Base-by-base conservation (phyloP, 2,888 invertebrate genomes). In the Drosophila fulvimacula region DNA sequence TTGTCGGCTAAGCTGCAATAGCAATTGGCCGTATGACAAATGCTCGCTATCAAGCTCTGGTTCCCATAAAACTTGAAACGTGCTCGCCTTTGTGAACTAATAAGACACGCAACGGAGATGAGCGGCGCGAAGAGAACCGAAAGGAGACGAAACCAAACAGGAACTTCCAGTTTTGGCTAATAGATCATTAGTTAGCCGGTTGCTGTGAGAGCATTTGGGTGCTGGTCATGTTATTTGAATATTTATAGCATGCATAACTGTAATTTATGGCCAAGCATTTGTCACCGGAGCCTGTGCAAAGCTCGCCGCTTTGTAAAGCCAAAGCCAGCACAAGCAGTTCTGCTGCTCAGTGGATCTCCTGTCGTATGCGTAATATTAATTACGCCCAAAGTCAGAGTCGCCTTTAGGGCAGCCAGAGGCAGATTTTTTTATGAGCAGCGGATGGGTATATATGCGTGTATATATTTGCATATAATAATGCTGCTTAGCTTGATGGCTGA, bases 211-310 rank as follows among this genome's bases (percentile, higher is more conserved):
- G 53, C 60, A 52, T 82, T 88, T 76, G 67, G 76, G 71, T 68
- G 71, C 67, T 59, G 66, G 77, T 59, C 82, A 62, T 79, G 83
- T 82, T 84, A 85, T 85, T 88, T 77, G 82, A 76, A 86, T 89
- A 90, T 91, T 91, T 87, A 89, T 83, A 76, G 82, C 88, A 89
- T 78, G 87, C 83, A 91, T 90, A 91, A 88, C 84, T 84, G 79
- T 90, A 85, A 91, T 90, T 91, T 91, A 91, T 91, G 77, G 87
- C 69, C 73, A 73, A 76, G 78, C 91, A 91, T 91, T 91, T 91
- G 81, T 91, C 91, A 87, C 69, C 52, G 44, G 63, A 72, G 52
- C 60, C 53, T 30, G 48, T 24, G 44, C 41, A 58, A 51, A 64
- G 59, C 75, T 52, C 32, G n/a, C 30, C 19, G 53, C 46, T 56